Evolutionary conservation across 2,888 invertebrate genomes (phyloP).

Genomic region (Aporophyla nigra): DNA sequence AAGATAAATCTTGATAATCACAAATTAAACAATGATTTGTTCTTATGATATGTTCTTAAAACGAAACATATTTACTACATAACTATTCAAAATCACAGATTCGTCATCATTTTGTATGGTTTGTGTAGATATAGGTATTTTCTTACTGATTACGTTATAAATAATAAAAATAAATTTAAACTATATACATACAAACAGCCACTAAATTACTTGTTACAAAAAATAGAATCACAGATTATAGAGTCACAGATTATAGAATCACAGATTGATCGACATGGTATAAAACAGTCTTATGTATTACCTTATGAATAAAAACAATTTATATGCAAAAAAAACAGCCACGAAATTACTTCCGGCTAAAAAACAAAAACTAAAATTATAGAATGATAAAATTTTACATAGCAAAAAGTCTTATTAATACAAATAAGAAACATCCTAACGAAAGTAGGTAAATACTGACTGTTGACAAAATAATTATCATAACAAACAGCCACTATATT

Average conservation of each 20-base stretch:
- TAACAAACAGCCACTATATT: slow-evolving; percentile 35
- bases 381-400: no score
- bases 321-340: slow-evolving; percentile 37
- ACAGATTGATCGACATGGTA: slow-evolving; percentile 35
- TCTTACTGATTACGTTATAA: slow-evolving; percentile 37
- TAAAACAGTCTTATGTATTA: slow-evolving; percentile 39
- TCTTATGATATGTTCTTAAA: slow-evolving; percentile 33
- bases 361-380: slow-evolving; percentile 34
- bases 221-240: slow-evolving; percentile 29
- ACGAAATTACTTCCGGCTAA: slow-evolving; percentile 37
- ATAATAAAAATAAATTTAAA: slow-evolving; percentile 29
- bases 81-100: slow-evolving; percentile 35
- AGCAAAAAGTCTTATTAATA: slow-evolving; percentile 34
- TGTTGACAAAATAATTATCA: slow-evolving; percentile 34
- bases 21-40: no score
- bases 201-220: no score
- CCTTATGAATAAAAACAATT: slow-evolving; percentile 34
- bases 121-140: slow-evolving; percentile 36
- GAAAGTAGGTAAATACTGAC: slow-evolving; percentile 35
- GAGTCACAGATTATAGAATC: slow-evolving; percentile 32
- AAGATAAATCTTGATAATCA: no score
- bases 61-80: slow-evolving; percentile 38
- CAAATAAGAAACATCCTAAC: slow-evolving; percentile 35
- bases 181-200: slow-evolving; percentile 34
- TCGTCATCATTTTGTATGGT: slow-evolving; percentile 31